Conservation (phyloP, 2,113 vertebrate species). For the Anser brachyrhynchus region DNA sequence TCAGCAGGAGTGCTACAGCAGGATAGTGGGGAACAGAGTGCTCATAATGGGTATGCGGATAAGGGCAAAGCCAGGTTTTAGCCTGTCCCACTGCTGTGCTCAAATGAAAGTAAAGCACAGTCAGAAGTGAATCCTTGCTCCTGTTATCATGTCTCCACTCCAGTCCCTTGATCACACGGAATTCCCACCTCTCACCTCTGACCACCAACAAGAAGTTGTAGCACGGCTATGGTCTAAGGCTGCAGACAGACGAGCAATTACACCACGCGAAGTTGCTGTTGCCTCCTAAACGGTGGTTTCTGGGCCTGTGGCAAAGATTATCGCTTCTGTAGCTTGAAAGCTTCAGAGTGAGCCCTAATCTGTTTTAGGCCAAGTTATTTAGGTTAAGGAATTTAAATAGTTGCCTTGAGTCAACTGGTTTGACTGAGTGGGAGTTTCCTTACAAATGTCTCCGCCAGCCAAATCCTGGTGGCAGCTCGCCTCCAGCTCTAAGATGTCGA, state of each 20-base stretch:
- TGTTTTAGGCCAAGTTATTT: not conserved
- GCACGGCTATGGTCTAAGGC: rapidly evolving
- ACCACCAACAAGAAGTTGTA: not conserved
- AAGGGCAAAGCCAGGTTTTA: not conserved
- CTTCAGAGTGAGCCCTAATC: not conserved
- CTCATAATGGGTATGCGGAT: not conserved
- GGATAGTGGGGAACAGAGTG: not conserved
- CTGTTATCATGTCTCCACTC: not conserved
- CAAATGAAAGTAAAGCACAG: not conserved
- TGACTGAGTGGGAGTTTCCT: not conserved
- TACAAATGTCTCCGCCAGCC: not conserved
- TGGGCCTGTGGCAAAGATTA: not conserved
- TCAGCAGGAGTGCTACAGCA: not conserved
- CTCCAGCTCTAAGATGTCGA: not conserved
- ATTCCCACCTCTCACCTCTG: not conserved
- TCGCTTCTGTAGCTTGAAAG: not conserved
- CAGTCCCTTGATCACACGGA: not conserved
- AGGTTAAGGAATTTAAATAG: not conserved
- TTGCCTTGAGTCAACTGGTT: not conserved
- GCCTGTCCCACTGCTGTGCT: not conserved
- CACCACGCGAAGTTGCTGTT: not conserved
- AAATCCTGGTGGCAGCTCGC: not conserved
- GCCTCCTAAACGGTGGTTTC: not conserved
- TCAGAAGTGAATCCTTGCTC: not conserved
- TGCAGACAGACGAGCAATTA: not conserved